A percentile compares a stretch with the other conserved stretches of the same genome.
phyloP scores from a whole-genome alignment of 2,797 vertebrate genomes.

The Echeneis naucrates region DNA sequence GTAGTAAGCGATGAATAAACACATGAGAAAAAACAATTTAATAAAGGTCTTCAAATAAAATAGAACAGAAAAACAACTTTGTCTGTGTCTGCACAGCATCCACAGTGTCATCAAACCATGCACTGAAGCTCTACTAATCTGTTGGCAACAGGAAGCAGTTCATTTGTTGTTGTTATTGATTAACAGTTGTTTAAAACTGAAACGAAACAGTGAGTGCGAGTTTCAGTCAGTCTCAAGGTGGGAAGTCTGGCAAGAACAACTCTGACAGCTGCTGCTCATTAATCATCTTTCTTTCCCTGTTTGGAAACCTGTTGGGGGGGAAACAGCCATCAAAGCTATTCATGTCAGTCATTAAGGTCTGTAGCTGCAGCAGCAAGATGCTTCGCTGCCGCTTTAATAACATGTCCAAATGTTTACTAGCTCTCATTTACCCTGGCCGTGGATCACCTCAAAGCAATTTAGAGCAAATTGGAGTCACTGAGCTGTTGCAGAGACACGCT shows the following conservation, averaged over 20 bases:
- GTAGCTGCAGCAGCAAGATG: constrained; percentile 39
- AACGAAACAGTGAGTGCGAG: constrained; percentile 17
- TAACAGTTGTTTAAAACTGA: constrained; percentile 31
- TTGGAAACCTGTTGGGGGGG: constrained; percentile 57
- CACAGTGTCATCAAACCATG: constrained; percentile 28
- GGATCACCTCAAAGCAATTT: constrained; percentile 58
- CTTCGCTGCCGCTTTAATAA: constrained; percentile 53
- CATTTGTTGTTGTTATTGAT: constrained; percentile 9
- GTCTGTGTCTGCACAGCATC: constrained; percentile 14
- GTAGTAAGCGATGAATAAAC: constrained; percentile 65
- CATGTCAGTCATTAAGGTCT: constrained; percentile 64
- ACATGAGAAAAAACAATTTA: constrained; percentile 55
- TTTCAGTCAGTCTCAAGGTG: constrained; percentile 29
- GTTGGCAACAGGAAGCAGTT: neutral
- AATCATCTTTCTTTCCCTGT: constrained; percentile 43
- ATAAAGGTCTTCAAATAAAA: constrained; percentile 50
- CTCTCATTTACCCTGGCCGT: constrained; percentile 52
- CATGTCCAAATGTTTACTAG: constrained; percentile 47
- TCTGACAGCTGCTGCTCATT: constrained; percentile 50
- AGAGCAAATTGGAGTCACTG: constrained; percentile 59
- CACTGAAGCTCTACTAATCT: neutral
- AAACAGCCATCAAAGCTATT: constrained; percentile 71
- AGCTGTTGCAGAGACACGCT: constrained; percentile 41
- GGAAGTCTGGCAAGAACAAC: constrained; percentile 52
- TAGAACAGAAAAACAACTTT: constrained; percentile 16